Evolutionary conservation across 1,140 invertebrate species (phyloP).

Genomic region (Sarcophaga bullata): DNA sequence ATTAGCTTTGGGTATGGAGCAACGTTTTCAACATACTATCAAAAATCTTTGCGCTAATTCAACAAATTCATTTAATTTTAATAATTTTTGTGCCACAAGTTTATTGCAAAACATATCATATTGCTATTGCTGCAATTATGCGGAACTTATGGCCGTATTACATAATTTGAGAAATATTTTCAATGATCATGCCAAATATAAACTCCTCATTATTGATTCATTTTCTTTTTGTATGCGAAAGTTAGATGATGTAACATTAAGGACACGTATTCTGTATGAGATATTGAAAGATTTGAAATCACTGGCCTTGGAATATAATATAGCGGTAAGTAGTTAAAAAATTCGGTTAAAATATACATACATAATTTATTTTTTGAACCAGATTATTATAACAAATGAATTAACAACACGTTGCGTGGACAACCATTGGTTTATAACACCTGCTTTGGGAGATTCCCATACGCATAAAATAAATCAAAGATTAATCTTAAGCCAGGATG

Average conservation of each 20-base stretch:
- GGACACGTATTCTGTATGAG: conserved; percentile 49
- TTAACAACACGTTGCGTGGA: conserved; percentile 67
- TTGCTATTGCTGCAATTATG: conserved; percentile 48
- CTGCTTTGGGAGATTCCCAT: conserved; percentile 67
- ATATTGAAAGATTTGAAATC: conserved; percentile 49
- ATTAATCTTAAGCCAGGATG: conserved; percentile 42
- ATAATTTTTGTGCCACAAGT: conserved; percentile 40
- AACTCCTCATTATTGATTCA: conserved; percentile 56
- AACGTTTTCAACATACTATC: conserved; percentile 33
- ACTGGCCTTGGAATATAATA: conserved; percentile 48
- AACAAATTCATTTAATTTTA: not conserved
- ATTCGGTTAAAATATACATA: not conserved
- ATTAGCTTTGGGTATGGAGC: conserved; percentile 31
- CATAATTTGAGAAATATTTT: conserved; percentile 45
- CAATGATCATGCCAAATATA: conserved; percentile 46
- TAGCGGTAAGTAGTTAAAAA: conserved; percentile 50
- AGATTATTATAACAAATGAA: conserved; percentile 70
- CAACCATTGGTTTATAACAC: conserved; percentile 59
- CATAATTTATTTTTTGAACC: conserved; percentile 45
- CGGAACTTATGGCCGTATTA: conserved; percentile 49
- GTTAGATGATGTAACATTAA: conserved; percentile 47
- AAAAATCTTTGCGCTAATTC: not conserved
- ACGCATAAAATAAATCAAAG: conserved; percentile 64
- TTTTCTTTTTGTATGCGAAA: conserved; percentile 51
- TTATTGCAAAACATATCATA: conserved; percentile 52